Conservation (phyloP, 2,113 vertebrate genomes). For the Vimba vimba region DNA sequence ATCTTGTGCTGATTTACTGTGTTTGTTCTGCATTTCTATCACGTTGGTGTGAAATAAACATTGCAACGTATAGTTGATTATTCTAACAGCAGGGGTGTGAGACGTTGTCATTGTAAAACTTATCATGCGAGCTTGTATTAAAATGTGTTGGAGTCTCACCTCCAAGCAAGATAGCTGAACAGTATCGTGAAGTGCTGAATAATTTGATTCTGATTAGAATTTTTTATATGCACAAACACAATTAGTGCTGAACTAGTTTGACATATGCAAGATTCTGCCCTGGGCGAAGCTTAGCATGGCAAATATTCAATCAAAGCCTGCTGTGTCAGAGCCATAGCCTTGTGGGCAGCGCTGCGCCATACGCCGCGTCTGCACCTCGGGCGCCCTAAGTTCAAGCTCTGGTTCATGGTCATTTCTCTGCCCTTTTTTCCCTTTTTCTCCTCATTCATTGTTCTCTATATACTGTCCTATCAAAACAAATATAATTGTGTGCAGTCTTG, state of each 20-base stretch:
- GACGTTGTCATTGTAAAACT: neutral
- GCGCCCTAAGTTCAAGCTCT: neutral
- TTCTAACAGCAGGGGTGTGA: constrained; percentile 7
- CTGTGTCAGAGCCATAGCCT: neutral
- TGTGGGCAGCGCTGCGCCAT: neutral
- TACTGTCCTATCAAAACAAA: neutral
- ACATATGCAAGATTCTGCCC: constrained; percentile 48
- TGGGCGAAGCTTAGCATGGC: constrained; percentile 28
- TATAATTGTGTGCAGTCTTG: neutral
- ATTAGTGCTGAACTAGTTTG: constrained; percentile 57
- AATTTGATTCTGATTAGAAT: constrained; percentile 51
- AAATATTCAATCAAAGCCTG: constrained; percentile 23
- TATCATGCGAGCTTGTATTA: neutral
- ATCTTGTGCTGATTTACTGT: neutral
- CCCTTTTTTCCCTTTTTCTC: neutral
- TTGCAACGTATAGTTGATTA: neutral
- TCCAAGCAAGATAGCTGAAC: constrained; percentile 14
- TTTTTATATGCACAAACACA: constrained; percentile 51
- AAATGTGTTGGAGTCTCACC: neutral
- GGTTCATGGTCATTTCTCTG: neutral
- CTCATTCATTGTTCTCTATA: neutral
- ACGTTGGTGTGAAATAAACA: neutral
- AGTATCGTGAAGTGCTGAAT: constrained; percentile 34
- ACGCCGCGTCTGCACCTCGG: neutral
- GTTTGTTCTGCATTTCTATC: neutral